These are phyloP conservation scores for Heteropelma amictum DNA, from an alignment of 2,888 invertebrate species.

Conservation along the genomic window DNA sequence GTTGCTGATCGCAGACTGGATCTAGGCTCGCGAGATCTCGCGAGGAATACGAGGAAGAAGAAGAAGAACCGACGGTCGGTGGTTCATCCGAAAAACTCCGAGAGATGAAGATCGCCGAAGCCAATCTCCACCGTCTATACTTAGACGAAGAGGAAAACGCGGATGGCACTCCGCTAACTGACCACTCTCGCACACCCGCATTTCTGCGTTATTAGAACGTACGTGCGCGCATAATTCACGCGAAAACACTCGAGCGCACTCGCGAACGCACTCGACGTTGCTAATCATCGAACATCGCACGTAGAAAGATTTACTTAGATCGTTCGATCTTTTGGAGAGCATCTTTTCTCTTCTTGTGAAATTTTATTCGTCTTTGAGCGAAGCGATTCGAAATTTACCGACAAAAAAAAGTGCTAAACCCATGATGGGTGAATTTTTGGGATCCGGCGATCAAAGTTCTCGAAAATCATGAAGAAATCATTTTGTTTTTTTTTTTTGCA, in stretches of 20 bases:
- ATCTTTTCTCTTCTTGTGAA: no score
- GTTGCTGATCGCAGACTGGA: conserved; percentile 72
- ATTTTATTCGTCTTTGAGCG: no score
- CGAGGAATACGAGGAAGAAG: conserved; percentile 60
- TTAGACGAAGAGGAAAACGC: conserved; percentile 72
- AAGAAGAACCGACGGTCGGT: conserved; percentile 58
- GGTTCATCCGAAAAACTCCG: conserved; percentile 57
- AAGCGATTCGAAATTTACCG: no score
- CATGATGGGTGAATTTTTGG: no score
- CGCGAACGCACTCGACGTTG: no score
- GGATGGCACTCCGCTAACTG: conserved; percentile 66
- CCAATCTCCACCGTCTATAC: conserved; percentile 76
- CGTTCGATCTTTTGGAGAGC: no score
- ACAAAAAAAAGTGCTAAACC: no score
- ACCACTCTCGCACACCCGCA: conserved; percentile 64
- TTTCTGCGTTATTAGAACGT: not conserved
- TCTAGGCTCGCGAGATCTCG: conserved; percentile 68
- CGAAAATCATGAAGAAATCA: no score
- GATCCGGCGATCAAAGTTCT: no score
- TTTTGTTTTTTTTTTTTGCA: no score
- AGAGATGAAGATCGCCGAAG: conserved; percentile 58
- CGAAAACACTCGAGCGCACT: not conserved
- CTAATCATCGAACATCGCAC: not conserved
- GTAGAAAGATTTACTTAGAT: not conserved
- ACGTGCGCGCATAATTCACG: not conserved